Evolutionary conservation across 2,888 invertebrate species (phyloP).

Genomic region (Thereva unica): DNA sequence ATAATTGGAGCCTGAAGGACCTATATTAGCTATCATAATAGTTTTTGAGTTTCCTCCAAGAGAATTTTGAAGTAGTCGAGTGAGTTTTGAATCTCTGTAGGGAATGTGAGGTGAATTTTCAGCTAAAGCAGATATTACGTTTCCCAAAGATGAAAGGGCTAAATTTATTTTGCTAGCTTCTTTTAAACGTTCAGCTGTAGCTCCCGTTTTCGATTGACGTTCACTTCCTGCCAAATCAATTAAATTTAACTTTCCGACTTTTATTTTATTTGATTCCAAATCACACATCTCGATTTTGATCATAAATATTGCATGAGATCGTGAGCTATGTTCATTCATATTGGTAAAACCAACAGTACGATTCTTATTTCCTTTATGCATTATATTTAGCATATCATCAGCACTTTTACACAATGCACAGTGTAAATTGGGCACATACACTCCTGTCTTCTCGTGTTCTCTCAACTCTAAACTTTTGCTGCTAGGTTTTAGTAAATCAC

Average conservation of each 20-base stretch:
- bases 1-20: slow-evolving; percentile 96
- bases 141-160: slow-evolving; percentile 94
- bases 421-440: slow-evolving; percentile 94
- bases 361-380: slow-evolving; percentile 91
- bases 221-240: slow-evolving; percentile 99
- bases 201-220: slow-evolving; percentile 93
- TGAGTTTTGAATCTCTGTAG: slow-evolving; percentile 96
- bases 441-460: slow-evolving; percentile 76
- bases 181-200: slow-evolving; percentile 88
- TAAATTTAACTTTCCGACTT: slow-evolving; percentile 94
- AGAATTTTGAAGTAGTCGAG: slow-evolving; percentile 94
- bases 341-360: slow-evolving; percentile 94
- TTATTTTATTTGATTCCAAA: slow-evolving; percentile 62
- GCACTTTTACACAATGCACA: slow-evolving; percentile 93
- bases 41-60: slow-evolving; percentile 98
- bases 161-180: slow-evolving; percentile 98
- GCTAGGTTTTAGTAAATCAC: slow-evolving; percentile 71
- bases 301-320: slow-evolving; percentile 98
- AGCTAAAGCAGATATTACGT: slow-evolving; percentile 96
- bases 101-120: slow-evolving; percentile 95
- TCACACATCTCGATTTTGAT: slow-evolving; percentile 95
- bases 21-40: slow-evolving; percentile 99
- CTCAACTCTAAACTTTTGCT: slow-evolving; percentile 63
- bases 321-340: slow-evolving; percentile 98
- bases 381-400: slow-evolving; percentile 89